Base-by-base conservation (phyloP, 2,797 vertebrate species). In the Enteromius mattozi region DNA sequence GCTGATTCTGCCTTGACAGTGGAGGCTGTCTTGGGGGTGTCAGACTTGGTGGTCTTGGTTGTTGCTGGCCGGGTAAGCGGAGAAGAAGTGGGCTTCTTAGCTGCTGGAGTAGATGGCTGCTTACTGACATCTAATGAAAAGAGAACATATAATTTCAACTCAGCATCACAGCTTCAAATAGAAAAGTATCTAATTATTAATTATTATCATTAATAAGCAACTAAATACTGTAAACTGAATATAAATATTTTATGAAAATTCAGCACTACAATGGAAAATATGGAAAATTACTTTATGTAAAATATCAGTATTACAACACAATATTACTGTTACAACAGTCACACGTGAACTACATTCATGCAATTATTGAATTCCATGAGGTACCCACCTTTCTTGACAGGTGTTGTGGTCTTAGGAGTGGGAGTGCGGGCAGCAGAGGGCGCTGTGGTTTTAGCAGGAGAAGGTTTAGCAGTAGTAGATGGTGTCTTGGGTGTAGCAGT, bases 321-420 rank as follows among this genome's bases (percentile, higher is more conserved):
- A n/a, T 63, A 47, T 33, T 45, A 45, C 63, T 47, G 3, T 6
- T 4, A 21, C 8, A 45, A 7, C 10, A 4, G 37, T 27, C 45
- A 19, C 16, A 78, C 42, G 9, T 24, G 16, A 45, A 78, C 3
- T 47, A 8, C 24, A 47, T 78, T 9, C 2, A 78, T 63, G 35
- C 0, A 42, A 68, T 65, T 24, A 68, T 35, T 66, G 49, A 21
- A 40, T 71, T 59, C 16, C 16, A 45, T 30, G 6, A 76, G 35
- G 12, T 47, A 8, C 74, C 2, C 86, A 95, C 95, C 95, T 94
- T 95, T 96, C 89, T 94, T 95, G 75, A 92, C 54, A 42, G 94
- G 89, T 13, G 93, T 92, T 10, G 91, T 89, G 69, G 83, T 94
- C 81, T 90, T 94, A 51, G 93, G 90, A 88, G 86, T 87, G 66